Base-by-base conservation (phyloP, 2,888 invertebrate species). In the Cataglyphis albicans region DNA sequence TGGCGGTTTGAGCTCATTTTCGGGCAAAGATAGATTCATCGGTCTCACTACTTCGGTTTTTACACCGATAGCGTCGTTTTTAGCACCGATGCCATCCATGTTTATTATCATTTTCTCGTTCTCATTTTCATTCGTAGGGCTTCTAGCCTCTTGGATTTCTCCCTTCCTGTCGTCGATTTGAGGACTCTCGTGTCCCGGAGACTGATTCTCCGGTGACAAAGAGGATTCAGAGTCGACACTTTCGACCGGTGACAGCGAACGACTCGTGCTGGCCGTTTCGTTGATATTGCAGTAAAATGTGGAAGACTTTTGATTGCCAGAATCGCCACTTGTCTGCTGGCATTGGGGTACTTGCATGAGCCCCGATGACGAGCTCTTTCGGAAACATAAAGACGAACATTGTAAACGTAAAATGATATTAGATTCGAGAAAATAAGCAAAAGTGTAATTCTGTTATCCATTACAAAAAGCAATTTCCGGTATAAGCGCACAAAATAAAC, bases 131-230 rank as follows among this genome's bases (percentile, higher is more conserved):
- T 70, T 76, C 57, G 65, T 76, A 59, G 88, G 85, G 73, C 88
- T 86, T 82, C 85, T 87, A 64, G 76, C 72, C 29, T 87, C 88
- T 73, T 70, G 82, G 21, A 68, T 81, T 3, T 35, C 74, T 68
- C 64, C 67, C 65, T 76, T 89, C 57, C 72, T 88, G 6, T 86
- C 88, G 4, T 87, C 85, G 59, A n/a, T 61, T 18, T 32, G 44
- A 0, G 86, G 81, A 68, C 84, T 87, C 21, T 90, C 90, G 6
- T 25, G 78, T 25, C 80, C 86, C 9, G 85, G 57, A 35, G 81
- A 73, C n/a, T 75, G 95, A 94, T 94, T 95, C 12, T 95, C 94
- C 86, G 95, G 93, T 57, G 95, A 95, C 52, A 95, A 93, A 82
- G 95, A 93, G 82, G 95, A 95, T 48, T 95, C 94, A 63, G 90